Conservation (phyloP, 2,113 vertebrate species). For the Erinaceus europaeus region DNA sequence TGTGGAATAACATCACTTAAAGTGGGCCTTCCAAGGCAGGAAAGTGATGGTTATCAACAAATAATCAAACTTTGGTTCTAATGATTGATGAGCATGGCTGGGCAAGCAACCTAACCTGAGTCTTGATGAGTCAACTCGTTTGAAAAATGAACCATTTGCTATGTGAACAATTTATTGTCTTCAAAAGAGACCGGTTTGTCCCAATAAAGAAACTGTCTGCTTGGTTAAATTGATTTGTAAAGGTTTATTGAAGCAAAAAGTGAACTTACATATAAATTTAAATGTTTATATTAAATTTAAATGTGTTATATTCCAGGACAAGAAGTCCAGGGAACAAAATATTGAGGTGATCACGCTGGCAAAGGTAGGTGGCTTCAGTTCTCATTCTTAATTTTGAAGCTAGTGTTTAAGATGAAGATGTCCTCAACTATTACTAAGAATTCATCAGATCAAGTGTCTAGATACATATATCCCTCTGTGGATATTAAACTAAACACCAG, state of each 20-base stretch:
- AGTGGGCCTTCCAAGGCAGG: neutral
- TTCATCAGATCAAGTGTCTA: neutral
- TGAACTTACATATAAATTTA: neutral
- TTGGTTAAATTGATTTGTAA: neutral
- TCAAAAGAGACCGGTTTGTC: neutral
- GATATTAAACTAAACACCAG: neutral
- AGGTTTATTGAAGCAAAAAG: neutral
- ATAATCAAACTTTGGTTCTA: neutral
- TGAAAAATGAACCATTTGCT: neutral
- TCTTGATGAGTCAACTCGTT: slow-evolving; percentile 1
- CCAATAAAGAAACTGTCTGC: neutral
- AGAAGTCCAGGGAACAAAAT: neutral
- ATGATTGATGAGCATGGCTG: neutral
- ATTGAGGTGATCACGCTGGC: neutral
- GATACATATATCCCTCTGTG: neutral
- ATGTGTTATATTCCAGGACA: neutral
- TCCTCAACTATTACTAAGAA: neutral
- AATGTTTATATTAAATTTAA: neutral
- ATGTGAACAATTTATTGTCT: neutral
- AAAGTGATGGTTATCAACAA: neutral
- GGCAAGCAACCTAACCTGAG: neutral
- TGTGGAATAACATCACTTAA: slow-evolving; percentile 26
- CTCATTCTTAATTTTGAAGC: neutral
- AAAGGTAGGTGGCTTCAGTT: neutral
- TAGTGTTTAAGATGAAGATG: neutral